Conservation (phyloP, 2,113 vertebrate genomes). For the Callipepla squamata region DNA sequence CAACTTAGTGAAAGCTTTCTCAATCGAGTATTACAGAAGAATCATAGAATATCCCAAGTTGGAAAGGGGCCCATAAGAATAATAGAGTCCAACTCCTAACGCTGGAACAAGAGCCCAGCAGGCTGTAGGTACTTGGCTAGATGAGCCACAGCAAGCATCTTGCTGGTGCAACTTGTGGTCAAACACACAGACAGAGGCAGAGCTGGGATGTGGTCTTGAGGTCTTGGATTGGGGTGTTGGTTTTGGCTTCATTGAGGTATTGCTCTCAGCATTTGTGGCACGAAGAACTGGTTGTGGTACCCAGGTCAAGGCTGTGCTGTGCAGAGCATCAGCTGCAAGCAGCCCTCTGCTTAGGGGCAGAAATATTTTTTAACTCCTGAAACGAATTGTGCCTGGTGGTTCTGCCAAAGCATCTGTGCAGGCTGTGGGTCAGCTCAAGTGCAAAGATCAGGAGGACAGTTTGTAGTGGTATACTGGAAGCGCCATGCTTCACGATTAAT, state of each 20-base stretch:
- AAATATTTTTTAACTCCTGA: background rate
- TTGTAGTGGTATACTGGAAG: background rate
- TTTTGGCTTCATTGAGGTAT: background rate
- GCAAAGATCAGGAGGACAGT: background rate
- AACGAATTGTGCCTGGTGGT: background rate
- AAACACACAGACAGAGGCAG: background rate
- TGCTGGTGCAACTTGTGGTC: background rate
- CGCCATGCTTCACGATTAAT: background rate
- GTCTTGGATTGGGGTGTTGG: background rate
- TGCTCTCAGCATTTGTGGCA: background rate
- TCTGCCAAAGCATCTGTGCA: background rate
- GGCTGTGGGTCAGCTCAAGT: background rate
- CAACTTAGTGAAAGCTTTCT: background rate
- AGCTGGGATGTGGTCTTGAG: background rate
- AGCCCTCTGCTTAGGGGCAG: background rate
- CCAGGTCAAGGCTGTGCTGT: accelerated
- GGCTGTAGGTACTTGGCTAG: background rate
- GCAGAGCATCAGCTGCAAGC: background rate
- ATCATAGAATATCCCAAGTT: background rate
- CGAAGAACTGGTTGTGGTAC: background rate
- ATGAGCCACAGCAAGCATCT: background rate
- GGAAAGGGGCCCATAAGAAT: too few species aligned
- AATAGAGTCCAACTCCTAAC: too few species aligned
- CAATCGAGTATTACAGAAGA: background rate
- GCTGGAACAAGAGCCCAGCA: background rate